Evolutionary conservation across 1,140 invertebrate species (phyloP), one percentile per base, ranked within the genome.

Genomic region (Cyclina sinensis): DNA sequence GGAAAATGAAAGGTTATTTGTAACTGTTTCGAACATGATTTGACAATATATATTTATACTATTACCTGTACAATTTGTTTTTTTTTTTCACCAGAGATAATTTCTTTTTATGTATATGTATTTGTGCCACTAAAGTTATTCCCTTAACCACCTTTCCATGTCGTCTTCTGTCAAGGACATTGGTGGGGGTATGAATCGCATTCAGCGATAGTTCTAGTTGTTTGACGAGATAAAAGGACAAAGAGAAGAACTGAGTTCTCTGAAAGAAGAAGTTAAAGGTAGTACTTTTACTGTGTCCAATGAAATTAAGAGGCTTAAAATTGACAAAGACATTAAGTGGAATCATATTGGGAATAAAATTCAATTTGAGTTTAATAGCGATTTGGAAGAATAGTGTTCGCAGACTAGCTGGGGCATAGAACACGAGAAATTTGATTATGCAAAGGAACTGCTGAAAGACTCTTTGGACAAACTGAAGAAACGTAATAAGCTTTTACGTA

Each of bases 221-320:
- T 76, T 76, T 12, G 39, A 24, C 16, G 16, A 76, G 30, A 11
- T 76, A 9, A 46, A 35, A 27, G 1, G 1, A 4, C 39, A 76
- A 30, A 76, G 73, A 51, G 2, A 48, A 24, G 78, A 80, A n/a
- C 3, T 80, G 0, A n/a, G 39, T 4, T 35, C 4, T 24, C 59
- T 80, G 27, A 80, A 48, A 30, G 48, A 80, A n/a, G 78, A 80
- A 57, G 78, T 80, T 1, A 48, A 80, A 24, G 54, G 78, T 21
- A 80, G 21, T 59, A 27, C 43, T 1, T 5, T 7, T 3, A n/a
- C 21, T 7, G 46, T 80, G 5, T 18, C 48, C 16, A 32, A 4
- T 4, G 78, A 59, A 59, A 51, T 80, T 14, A 32, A 80, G 27
- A 57, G 37, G 21, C 24, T 80, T 1, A 48, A 46, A 76, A 27